Evolutionary conservation across 2,113 vertebrate species (phyloP).

Genomic region (Chinchilla lanigera): DNA sequence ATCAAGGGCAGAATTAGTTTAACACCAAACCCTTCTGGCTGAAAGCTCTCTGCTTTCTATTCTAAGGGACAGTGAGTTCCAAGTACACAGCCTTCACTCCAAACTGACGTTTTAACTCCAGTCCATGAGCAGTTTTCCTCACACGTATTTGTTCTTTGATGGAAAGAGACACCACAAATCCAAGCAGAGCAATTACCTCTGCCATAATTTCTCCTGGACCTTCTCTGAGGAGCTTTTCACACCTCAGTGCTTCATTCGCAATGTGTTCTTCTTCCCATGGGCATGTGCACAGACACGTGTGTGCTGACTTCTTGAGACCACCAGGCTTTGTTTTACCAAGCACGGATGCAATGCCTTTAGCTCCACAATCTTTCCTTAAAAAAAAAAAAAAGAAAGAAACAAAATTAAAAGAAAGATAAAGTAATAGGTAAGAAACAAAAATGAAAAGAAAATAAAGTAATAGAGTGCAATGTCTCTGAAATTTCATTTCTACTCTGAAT

Average conservation of each 20-base stretch:
- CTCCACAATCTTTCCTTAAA: not conserved
- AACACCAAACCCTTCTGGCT: not conserved
- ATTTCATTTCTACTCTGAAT: conserved; percentile 19
- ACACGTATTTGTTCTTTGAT: not conserved
- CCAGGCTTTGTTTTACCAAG: not conserved
- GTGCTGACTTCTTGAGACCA: not conserved
- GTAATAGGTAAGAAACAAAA: not conserved
- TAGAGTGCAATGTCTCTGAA: not conserved
- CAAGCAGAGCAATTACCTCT: not conserved
- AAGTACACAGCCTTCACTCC: not conserved
- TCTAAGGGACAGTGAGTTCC: not conserved
- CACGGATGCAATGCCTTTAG: not conserved
- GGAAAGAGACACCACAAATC: not conserved
- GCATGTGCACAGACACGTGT: not conserved
- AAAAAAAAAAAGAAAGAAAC: not conserved
- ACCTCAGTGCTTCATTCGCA: not conserved
- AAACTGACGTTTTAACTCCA: not conserved
- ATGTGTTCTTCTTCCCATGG: not conserved
- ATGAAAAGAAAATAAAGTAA: not conserved
- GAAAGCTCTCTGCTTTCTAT: not conserved
- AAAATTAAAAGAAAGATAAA: not conserved
- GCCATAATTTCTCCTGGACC: not conserved
- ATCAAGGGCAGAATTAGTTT: not conserved
- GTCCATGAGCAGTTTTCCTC: not conserved
- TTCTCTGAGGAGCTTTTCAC: not conserved